A percentile compares a stretch with the other conserved stretches of the same genome.
These are phyloP conservation scores for Rhagium mordax DNA, from an alignment of 2,888 invertebrate species.

Conservation along the genomic window DNA sequence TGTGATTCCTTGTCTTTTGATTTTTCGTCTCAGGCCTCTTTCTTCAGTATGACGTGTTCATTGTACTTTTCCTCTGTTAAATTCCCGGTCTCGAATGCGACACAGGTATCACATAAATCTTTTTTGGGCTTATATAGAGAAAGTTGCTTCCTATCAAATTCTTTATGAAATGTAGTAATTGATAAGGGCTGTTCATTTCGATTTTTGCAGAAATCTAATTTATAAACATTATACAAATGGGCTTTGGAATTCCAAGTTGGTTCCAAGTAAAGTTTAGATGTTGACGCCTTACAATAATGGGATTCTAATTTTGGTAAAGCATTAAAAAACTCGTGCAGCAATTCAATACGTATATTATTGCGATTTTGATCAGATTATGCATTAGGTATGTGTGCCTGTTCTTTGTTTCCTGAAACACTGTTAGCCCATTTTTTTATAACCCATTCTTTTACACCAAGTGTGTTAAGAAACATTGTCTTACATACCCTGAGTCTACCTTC, in stretches of 20 bases:
- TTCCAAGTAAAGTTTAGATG: too few relatives aligned
- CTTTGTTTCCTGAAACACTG: too few relatives aligned
- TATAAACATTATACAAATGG: constrained; percentile 25
- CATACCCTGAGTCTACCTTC: constrained; percentile 21
- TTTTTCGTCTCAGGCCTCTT: too few relatives aligned
- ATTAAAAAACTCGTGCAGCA: too few relatives aligned
- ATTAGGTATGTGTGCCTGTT: too few relatives aligned
- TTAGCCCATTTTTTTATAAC: too few relatives aligned
- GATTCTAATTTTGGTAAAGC: constrained; percentile 2
- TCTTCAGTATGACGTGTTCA: constrained; percentile 34
- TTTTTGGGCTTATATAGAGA: not conserved
- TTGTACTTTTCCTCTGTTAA: constrained; percentile 9
- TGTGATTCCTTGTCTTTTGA: too few relatives aligned
- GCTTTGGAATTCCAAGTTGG: constrained; percentile 28
- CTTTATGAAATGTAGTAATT: not conserved
- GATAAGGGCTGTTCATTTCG: too few relatives aligned
- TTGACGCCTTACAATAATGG: too few relatives aligned
- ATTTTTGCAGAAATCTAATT: constrained; percentile 17
- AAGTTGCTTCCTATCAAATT: not conserved
- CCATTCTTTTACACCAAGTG: too few relatives aligned
- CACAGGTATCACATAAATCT: not conserved
- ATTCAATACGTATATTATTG: too few relatives aligned
- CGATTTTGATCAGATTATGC: too few relatives aligned
- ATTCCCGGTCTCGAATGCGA: not conserved
- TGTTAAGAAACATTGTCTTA: constrained; percentile 23